Percentiles rank a stretch among this genome's conserved stretches.
phyloP scores from a whole-genome alignment of 1,140 invertebrate species.

The Meloidogyne floridensis region DNA sequence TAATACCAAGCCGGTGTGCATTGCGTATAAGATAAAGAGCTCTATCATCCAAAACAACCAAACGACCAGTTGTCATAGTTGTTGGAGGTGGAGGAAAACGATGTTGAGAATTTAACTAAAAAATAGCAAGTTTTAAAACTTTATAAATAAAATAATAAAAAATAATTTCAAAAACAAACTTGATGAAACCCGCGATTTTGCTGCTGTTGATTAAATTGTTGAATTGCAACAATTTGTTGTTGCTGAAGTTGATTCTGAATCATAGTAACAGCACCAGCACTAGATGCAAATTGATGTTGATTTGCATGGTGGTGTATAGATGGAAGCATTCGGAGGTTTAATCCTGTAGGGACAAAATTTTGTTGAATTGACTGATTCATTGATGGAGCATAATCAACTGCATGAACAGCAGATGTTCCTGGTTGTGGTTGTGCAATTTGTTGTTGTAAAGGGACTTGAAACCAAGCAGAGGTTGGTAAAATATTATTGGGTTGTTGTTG shows the following conservation, averaged over 20 bases:
- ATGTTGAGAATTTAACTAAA: not conserved
- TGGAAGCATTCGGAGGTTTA: not conserved
- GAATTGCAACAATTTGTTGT: slow-evolving; percentile 9
- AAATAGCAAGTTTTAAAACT: not conserved
- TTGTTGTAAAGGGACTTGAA: slow-evolving; percentile 7
- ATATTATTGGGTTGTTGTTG: not conserved
- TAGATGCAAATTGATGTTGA: slow-evolving; percentile 6
- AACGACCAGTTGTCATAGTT: slow-evolving; percentile 12
- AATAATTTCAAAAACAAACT: not conserved
- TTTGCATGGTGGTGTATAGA: slow-evolving; percentile 6
- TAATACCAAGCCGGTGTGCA: slow-evolving; percentile 43
- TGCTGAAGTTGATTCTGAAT: not conserved
- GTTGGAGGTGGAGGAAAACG: slow-evolving; percentile 13
- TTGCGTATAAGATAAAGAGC: slow-evolving; percentile 22
- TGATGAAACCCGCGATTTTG: slow-evolving; percentile 17
- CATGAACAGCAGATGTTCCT: not conserved
- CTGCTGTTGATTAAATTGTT: slow-evolving; percentile 3
- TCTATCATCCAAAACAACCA: slow-evolving; percentile 16
- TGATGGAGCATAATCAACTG: not conserved
- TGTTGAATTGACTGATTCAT: not conserved
- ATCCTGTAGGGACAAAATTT: not conserved
- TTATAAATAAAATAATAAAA: not conserved
- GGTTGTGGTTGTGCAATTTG: not conserved
- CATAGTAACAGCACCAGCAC: not conserved
- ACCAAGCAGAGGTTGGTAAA: not conserved